Conservation (phyloP, 2,888 invertebrate genomes). For the Adelphocoris suturalis region DNA sequence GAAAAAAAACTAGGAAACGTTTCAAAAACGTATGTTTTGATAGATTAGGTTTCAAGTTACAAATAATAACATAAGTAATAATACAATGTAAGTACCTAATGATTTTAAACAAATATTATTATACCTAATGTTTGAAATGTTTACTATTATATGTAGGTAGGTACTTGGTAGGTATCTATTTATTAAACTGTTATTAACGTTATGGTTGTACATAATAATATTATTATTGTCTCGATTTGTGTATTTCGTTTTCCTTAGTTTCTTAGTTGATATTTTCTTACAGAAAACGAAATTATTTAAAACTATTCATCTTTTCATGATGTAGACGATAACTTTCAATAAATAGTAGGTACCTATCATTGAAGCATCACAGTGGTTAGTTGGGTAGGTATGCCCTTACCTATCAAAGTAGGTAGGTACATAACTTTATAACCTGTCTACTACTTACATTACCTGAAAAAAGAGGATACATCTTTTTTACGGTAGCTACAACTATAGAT, state of each 20-base stretch:
- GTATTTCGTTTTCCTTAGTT: background rate
- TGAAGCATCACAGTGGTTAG: background rate
- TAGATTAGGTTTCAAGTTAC: slow-evolving; percentile 20
- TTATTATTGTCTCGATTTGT: background rate
- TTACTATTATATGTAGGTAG: slow-evolving; percentile 15
- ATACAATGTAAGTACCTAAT: background rate
- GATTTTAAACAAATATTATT: slow-evolving; percentile 12
- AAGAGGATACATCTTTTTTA: background rate
- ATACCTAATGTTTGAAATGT: slow-evolving; percentile 44
- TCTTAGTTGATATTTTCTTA: slow-evolving; percentile 2
- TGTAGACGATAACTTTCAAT: background rate
- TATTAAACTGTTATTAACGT: slow-evolving; percentile 44
- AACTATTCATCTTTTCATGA: background rate
- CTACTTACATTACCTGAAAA: background rate
- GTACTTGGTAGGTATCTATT: background rate
- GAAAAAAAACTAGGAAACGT: background rate
- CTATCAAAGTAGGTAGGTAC: background rate
- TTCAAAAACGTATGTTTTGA: background rate
- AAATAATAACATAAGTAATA: slow-evolving; percentile 26
- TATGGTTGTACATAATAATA: slow-evolving; percentile 44
- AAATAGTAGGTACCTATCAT: slow-evolving; percentile 15
- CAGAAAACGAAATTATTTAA: slow-evolving; percentile 28
- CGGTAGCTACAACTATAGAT: background rate
- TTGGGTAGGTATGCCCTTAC: background rate
- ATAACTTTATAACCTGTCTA: background rate